These are phyloP conservation scores for Patiria pectinifera DNA, from an alignment of 53 echinoderm and acorn worm genomes.

Conservation along the genomic window DNA sequence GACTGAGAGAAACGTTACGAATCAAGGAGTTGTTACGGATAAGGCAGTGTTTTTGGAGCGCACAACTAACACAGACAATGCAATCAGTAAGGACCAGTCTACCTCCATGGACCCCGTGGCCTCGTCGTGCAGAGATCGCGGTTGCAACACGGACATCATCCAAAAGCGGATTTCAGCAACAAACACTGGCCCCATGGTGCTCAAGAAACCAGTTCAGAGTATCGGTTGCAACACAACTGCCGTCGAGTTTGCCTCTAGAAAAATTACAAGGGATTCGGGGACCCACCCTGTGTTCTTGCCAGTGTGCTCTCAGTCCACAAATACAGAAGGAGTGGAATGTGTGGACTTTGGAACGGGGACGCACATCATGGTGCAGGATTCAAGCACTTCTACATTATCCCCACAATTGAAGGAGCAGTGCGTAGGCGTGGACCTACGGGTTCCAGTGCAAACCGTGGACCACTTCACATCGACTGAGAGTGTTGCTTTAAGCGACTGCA, in stretches of 20 bases:
- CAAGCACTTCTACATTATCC: conserved; percentile 43
- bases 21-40: conserved; percentile 31
- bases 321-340: conserved; percentile 65
- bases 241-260: conserved; percentile 36
- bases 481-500: conserved; percentile 39
- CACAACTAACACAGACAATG: conserved; percentile 47
- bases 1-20: conserved; percentile 7
- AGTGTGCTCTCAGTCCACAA: conserved; percentile 63
- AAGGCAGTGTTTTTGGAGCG: conserved; percentile 22
- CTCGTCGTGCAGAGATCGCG: conserved; percentile 38
- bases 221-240: conserved; percentile 50
- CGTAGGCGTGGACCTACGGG: conserved; percentile 46
- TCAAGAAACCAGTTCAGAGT: conserved; percentile 57
- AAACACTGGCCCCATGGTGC: conserved; percentile 77
- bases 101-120: conserved; percentile 58
- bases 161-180: conserved; percentile 85
- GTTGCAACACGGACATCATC: conserved; percentile 81
- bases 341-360: conserved; percentile 65
- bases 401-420: conserved; percentile 62
- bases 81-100: conserved; percentile 46
- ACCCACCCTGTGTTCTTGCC: conserved; percentile 63
- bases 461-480: conserved; percentile 39
- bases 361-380: conserved; percentile 60
- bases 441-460: conserved; percentile 30
- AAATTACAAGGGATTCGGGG: conserved; percentile 55